Evolutionary conservation across 2,797 vertebrate genomes (phyloP), one percentile per base, ranked within the genome.

Genomic region (Masticophis lateralis): DNA sequence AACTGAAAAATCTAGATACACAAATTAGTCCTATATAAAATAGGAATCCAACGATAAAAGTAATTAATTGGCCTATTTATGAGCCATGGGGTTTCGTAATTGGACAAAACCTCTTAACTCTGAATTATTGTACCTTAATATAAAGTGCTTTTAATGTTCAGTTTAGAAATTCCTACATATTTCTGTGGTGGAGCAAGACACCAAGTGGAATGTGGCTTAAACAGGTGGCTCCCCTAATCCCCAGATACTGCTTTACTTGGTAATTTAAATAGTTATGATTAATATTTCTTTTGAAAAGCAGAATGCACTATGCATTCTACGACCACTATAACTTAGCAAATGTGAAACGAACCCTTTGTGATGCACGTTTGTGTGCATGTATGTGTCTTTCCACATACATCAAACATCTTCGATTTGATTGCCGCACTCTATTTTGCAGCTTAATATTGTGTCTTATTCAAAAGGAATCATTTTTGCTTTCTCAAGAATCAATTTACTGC

Each of bases 241-340:
- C 96, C 96, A 95, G 97, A 97, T 91, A 96, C 97, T 96, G 95
- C 96, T 96, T 96, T 97, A 95, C 95, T 96, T 97, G 96, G 94
- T 97, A 95, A 98, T 97, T 97, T 97, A 95, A 97, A 98, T 97
- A 97, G 96, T 97, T 97, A 97, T 97, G 97, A 97, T 96, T 97
- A 97, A 95, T 98, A 97, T 97, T n/a, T 86, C 55, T 98, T 97
- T 97, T 97, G 97, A 95, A 93, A 96, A 92, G 97, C 95, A 96
- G 97, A 97, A 97, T 98, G 97, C 96, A 28, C 95, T 96, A 88
- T 92, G 97, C 97, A 96, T 98, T 98, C 97, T 95, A 97, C 96
- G 97, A 98, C 98, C 98, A 98, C 98, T 98, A 98, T 97, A 97
- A 97, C 97, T 97, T 96, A 97, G 96, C 95, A 97, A 98, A 98